Conservation (phyloP, 2,888 invertebrate species). For the Tetragonisca angustula region DNA sequence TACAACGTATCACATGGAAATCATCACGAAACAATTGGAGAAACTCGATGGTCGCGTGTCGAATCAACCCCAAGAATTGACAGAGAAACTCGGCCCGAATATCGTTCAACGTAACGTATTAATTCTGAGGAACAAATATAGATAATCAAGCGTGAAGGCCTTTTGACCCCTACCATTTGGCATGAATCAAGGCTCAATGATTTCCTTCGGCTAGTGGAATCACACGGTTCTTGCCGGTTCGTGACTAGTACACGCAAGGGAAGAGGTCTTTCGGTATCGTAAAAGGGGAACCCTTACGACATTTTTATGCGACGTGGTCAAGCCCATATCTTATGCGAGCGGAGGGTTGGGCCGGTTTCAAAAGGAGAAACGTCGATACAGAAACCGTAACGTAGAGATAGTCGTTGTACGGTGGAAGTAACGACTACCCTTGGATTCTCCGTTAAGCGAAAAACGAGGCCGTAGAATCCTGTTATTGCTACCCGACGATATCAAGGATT, state of each 20-base stretch:
- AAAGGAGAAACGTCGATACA: conserved; percentile 54
- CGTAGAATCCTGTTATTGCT: conserved; percentile 56
- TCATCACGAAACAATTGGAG: not conserved
- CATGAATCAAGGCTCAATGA: conserved; percentile 37
- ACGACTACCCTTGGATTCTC: conserved; percentile 52
- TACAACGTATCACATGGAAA: too few species aligned
- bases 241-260: conserved; percentile 10
- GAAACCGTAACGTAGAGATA: conserved; percentile 40
- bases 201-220: conserved; percentile 18
- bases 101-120: not conserved
- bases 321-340: conserved; percentile 48
- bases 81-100: too few species aligned
- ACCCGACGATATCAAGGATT: conserved; percentile 53
- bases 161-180: not conserved
- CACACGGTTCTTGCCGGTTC: conserved; percentile 32
- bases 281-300: conserved; percentile 52
- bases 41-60: not conserved
- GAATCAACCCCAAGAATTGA: not conserved
- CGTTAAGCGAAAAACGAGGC: conserved; percentile 61
- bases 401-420: conserved; percentile 21
- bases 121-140: not conserved
- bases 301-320: conserved; percentile 56
- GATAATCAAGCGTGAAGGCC: not conserved
- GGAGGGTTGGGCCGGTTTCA: conserved; percentile 20
- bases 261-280: conserved; percentile 50